Conservation (phyloP, 2,888 invertebrate species). For the Eristalinus aeneus region DNA sequence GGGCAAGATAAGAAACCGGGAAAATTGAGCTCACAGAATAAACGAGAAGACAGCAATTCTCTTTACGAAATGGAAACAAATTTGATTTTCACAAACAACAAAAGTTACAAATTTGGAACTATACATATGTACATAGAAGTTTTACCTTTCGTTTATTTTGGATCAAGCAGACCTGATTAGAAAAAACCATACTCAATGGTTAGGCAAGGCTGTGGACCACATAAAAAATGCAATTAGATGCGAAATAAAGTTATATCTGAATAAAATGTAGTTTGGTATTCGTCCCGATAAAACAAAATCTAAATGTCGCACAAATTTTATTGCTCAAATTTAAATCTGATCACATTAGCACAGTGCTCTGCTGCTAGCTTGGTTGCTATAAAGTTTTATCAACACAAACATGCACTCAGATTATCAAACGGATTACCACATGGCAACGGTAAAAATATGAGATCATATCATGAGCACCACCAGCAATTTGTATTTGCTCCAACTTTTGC, state of each 20-base stretch:
- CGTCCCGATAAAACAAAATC: background rate
- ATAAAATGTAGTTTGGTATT: background rate
- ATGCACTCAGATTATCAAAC: background rate
- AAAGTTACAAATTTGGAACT: too few relatives aligned
- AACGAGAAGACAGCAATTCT: too few relatives aligned
- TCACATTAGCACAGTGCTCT: background rate
- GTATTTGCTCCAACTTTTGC: conserved; percentile 4
- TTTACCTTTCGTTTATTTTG: too few relatives aligned
- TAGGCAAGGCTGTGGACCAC: background rate
- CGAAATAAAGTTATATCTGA: background rate
- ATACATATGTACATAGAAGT: too few relatives aligned
- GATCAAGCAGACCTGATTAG: too few relatives aligned
- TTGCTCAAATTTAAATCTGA: background rate
- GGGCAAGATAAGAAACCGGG: too few relatives aligned
- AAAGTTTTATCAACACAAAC: background rate
- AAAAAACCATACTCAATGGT: background rate
- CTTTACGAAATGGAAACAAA: too few relatives aligned
- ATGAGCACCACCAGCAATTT: background rate
- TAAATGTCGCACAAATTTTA: background rate
- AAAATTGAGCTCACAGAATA: too few relatives aligned
- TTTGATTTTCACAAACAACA: too few relatives aligned
- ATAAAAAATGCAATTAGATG: background rate
- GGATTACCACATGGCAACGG: background rate
- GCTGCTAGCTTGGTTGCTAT: background rate
- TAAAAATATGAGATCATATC: background rate